Evolutionary conservation across 2,113 vertebrate genomes (phyloP).

Genomic region (Eretmochelys imbricata): DNA sequence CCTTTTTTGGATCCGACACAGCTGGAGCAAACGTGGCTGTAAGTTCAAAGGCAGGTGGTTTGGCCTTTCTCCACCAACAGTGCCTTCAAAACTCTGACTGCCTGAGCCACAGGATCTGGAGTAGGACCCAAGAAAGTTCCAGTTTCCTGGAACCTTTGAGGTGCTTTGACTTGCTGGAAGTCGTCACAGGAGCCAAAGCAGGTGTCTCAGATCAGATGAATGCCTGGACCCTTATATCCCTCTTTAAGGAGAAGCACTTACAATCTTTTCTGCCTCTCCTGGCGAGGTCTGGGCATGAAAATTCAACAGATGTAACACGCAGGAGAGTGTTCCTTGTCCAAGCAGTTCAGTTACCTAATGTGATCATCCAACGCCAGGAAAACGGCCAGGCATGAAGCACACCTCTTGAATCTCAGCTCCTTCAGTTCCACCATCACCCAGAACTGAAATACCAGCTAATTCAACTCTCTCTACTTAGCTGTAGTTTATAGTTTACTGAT

Average conservation of each 20-base stretch:
- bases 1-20: not conserved
- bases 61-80: not conserved
- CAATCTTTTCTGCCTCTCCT: not conserved
- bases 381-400: not conserved
- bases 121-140: not conserved
- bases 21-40: not conserved
- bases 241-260: not conserved
- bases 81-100: not conserved
- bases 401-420: not conserved
- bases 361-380: not conserved
- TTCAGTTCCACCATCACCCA: not conserved
- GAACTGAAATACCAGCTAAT: not conserved
- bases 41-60: not conserved
- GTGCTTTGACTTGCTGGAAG: not conserved
- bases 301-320: not conserved
- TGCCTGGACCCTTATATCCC: not conserved
- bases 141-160: not conserved
- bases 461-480: not conserved
- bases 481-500: not conserved
- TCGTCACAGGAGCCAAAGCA: not conserved
- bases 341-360: not conserved
- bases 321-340: not conserved
- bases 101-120: not conserved
- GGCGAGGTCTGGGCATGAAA: not conserved
- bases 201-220: not conserved